Conservation (phyloP, 1,140 invertebrate species). For the Tetramorium parvispinum region DNA sequence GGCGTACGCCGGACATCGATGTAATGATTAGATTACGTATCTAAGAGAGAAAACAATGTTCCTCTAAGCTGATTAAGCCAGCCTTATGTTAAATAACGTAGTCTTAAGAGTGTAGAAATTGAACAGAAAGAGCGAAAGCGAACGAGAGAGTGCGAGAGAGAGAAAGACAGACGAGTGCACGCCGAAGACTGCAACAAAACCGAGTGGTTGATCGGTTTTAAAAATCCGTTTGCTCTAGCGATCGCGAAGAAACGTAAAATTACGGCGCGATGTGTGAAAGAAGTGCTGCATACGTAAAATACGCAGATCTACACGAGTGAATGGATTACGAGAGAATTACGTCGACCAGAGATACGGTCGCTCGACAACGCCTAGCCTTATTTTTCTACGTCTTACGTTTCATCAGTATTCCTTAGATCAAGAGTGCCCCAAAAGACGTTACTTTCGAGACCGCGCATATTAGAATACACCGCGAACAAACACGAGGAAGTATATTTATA, state of each 20-base stretch:
- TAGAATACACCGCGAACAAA: slow-evolving; percentile 65
- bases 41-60: slow-evolving; percentile 83
- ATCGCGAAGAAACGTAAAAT: neutral
- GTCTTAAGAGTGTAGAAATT: slow-evolving; percentile 66
- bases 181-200: slow-evolving; percentile 26
- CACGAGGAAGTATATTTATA: slow-evolving; percentile 55
- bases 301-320: slow-evolving; percentile 1
- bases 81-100: slow-evolving; percentile 82
- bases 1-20: slow-evolving; percentile 35
- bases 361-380: slow-evolving; percentile 81
- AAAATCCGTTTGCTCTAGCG: slow-evolving; percentile 39
- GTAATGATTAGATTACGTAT: slow-evolving; percentile 72
- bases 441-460: slow-evolving; percentile 65
- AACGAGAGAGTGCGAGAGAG: neutral
- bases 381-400: slow-evolving; percentile 84
- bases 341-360: slow-evolving; percentile 55
- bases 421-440: slow-evolving; percentile 51
- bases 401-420: slow-evolving; percentile 79
- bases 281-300: neutral
- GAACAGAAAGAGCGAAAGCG: neutral
- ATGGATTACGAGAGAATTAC: slow-evolving; percentile 29
- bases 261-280: neutral
- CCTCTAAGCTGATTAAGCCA: slow-evolving; percentile 85
- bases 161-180: neutral
- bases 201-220: slow-evolving; percentile 32